Base-by-base conservation (phyloP, 1,140 invertebrate species). In the Mercenaria mercenaria region DNA sequence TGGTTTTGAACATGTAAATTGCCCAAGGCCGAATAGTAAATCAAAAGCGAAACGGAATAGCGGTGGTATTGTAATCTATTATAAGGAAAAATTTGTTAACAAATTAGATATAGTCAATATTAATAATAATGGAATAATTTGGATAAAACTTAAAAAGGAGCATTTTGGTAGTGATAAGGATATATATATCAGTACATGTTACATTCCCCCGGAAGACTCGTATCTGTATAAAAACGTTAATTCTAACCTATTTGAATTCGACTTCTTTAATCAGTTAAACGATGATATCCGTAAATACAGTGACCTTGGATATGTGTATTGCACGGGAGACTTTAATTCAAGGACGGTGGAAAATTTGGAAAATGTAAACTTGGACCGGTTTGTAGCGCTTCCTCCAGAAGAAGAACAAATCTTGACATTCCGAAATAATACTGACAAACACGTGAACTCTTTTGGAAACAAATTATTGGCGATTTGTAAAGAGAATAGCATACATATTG, bases 301-400 rank as follows among this genome's bases (percentile, higher is more conserved):
- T 61, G 56, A 67, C 26, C 39, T 20, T 83, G 56, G 80, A 34
- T 13, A 13, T 10, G 59, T 83, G 2, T 43, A 26, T 26, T 67
- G 37, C 26, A 23, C 37, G 29, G 61, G 80, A 4, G 56, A 64
- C 37, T 37, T 67, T 4, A 83, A 83, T 67, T 0, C 61, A 34
- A 56, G 80, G 11, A 83, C 61, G 26, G 59, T 56, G 8, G 34
- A 67, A 0, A 4, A 43, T 23, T n/a, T 83, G 26, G 29, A 26
- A 4, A 41, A 83, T 67, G 11, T 67, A n/a, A 37, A 83, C 32
- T 34, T 83, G 11, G 61, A 83, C 59, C 80, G 80, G 41, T 83
- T 61, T 67, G 39, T 67, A 37, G 52, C 59, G 26, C 41, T 83
- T 6, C 80, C 80, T 1, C n/a, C 59, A 23, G 11, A 37, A 10